Percentiles rank a stretch among this genome's conserved stretches.
Conservation (phyloP, 2,888 invertebrate genomes). For the Chymomyza caudatula region DNA sequence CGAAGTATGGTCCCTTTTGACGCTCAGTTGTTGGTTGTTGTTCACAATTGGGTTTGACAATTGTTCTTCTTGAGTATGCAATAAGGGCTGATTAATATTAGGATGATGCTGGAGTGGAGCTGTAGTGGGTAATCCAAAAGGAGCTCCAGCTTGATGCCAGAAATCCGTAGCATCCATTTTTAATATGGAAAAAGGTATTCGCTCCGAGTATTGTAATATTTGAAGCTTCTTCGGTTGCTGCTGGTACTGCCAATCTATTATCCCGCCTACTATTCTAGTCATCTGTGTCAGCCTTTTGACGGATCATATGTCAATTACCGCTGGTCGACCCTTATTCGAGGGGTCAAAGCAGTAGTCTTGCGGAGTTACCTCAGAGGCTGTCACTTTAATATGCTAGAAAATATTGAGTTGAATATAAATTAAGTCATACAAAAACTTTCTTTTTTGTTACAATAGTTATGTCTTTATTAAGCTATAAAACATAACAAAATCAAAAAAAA, state of each 20-base stretch:
- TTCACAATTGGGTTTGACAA: conserved; percentile 64
- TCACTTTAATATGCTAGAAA: not conserved
- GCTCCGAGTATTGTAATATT: not conserved
- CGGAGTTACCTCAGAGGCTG: not conserved
- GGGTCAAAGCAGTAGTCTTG: not conserved
- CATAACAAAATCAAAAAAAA: too few relatives aligned
- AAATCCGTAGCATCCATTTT: conserved; percentile 77
- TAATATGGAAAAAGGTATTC: conserved; percentile 27
- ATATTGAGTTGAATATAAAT: too few relatives aligned
- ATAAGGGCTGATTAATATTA: conserved; percentile 23
- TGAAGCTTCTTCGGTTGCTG: not conserved
- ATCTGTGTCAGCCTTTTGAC: not conserved
- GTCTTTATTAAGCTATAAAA: too few relatives aligned
- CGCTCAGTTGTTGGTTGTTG: conserved; percentile 29
- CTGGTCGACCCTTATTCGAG: not conserved
- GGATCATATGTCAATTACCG: not conserved
- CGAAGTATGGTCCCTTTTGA: conserved; percentile 71
- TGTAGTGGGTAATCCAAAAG: conserved; percentile 67
- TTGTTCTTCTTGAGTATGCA: conserved; percentile 76
- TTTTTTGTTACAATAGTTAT: too few relatives aligned
- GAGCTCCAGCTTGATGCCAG: conserved; percentile 75
- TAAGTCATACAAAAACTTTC: too few relatives aligned
- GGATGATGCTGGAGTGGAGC: conserved; percentile 75
- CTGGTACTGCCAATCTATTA: not conserved
- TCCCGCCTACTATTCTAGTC: not conserved